Base-by-base conservation (phyloP, 2,797 vertebrate genomes). In the Labroides dimidiatus region DNA sequence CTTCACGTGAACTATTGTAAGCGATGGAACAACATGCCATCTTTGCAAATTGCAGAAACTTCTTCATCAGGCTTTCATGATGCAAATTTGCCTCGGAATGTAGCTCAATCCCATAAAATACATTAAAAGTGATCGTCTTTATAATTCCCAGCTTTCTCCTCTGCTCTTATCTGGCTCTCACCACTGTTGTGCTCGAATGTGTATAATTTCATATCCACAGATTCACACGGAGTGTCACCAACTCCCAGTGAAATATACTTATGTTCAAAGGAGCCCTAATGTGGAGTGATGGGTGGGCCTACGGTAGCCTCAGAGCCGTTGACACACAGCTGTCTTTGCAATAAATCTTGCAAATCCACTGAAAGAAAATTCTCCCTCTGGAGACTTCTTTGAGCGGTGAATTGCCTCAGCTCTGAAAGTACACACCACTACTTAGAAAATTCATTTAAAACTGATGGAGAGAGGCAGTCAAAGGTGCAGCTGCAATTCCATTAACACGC, bases 251-350 rank as follows among this genome's bases (percentile, higher is more conserved):
- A 91, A 92, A 92, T 80, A 91, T 89, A 83, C 88, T 91, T 91
- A 93, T 90, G 93, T 95, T 94, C 93, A 94, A 94, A 94, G 92
- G 91, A 86, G 86, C 77, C 84, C 84, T 93, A 92, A 93, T 93
- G 91, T 93, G 81, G 87, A 93, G 91, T 93, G 91, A 93, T 92
- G 87, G 78, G 69, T 87, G 84, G 89, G 90, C 82, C 89, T 84
- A 78, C 80, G 75, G 89, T 86, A 89, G 91, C 81, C 91, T 91
- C 84, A 84, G 75, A 92, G 84, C 78, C 75, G 81, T 84, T 94
- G 93, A 94, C 94, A 94, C 93, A 89, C 93, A 94, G 93, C 93
- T 94, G 94, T 93, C 91, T 92, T 91, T 89, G 93, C 93, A 79
- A 67, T 94, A 94, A 93, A 94, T 94, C 93, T 93, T 88, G 84